Evolutionary conservation across 2,888 invertebrate genomes (phyloP), one percentile per base, ranked within the genome.

Genomic region (Thumatha senex): DNA sequence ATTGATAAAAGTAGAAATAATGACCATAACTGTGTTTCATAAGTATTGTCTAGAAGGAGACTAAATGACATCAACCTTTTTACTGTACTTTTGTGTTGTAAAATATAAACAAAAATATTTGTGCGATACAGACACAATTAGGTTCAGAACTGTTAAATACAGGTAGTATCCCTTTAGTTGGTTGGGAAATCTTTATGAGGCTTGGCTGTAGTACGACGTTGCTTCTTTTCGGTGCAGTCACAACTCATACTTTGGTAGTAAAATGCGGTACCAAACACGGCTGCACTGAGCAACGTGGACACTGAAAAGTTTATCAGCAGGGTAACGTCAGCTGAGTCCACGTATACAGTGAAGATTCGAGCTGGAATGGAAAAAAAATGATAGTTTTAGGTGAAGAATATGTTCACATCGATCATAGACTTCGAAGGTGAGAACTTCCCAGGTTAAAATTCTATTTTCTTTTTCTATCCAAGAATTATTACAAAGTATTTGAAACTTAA

Each of bases 251-350:
- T 93, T 76, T 94, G 94, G 72, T 94, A 96, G 63, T 93, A 92
- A 46, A 95, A 85, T 0, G 96, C 95, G n/a, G 96, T 93, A 7
- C 92, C 59, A 76, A 96, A 93, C 0, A 97, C 94, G 4, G 93
- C 93, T 0, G 92, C 84, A 72, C 97, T 97, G 18, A 97, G 88
- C 7, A 93, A 48, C 0, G 95, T 92, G 4, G 96, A 96, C 54
- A 96, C 93, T 4, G 89, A 76, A 77, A 96, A 96, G 82, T 97
- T 97, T 1, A 93, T 80, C 54, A 97, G 85, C 13, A 97, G 84
- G 59, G 95, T 93, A 30, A 86, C 63, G 78, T 97, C 97, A 1
- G 93, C 94, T 0, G 97, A 96, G 75, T 96, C 96, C 74, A 97
- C 90, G 73, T 93, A 94, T 48, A 96, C 95, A 0, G 97, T 97